These are phyloP conservation scores for Macropis europaea DNA, from an alignment of 2,888 invertebrate species.

Conservation along the genomic window DNA sequence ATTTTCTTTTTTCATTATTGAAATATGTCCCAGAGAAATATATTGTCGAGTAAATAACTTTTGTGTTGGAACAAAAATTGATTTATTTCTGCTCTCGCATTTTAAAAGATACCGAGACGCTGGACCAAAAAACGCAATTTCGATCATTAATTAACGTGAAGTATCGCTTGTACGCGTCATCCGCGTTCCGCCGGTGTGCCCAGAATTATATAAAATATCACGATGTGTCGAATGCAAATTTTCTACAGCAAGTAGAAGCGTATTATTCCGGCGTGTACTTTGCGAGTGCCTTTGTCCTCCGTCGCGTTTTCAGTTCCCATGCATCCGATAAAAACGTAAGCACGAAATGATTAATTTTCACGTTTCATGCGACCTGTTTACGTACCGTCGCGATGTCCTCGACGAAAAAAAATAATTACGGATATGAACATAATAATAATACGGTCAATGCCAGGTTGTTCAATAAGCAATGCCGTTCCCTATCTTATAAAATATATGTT, in stretches of 20 bases:
- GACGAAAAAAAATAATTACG: background rate
- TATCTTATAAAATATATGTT: too few species aligned
- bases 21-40: too few species aligned
- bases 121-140: conserved; percentile 6
- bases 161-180: background rate
- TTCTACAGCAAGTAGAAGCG: background rate
- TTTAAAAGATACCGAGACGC: too few species aligned
- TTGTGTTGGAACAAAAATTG: too few species aligned
- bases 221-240: background rate
- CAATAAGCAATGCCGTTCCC: too few species aligned
- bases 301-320: background rate
- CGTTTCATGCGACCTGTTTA: conserved; percentile 7
- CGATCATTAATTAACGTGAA: conserved; percentile 12
- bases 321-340: background rate
- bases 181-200: background rate
- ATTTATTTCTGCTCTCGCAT: too few species aligned
- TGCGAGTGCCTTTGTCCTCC: background rate
- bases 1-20: too few species aligned
- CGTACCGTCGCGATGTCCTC: too few species aligned
- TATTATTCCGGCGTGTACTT: background rate
- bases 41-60: too few species aligned
- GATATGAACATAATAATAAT: too few species aligned
- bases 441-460: too few species aligned
- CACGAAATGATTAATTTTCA: conserved; percentile 21
- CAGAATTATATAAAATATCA: conserved; percentile 8